A percentile compares a stretch with the other conserved stretches of the same genome.
These are phyloP conservation scores for Quiscalus mexicanus DNA, from an alignment of 2,113 vertebrate genomes.

Conservation along the genomic window DNA sequence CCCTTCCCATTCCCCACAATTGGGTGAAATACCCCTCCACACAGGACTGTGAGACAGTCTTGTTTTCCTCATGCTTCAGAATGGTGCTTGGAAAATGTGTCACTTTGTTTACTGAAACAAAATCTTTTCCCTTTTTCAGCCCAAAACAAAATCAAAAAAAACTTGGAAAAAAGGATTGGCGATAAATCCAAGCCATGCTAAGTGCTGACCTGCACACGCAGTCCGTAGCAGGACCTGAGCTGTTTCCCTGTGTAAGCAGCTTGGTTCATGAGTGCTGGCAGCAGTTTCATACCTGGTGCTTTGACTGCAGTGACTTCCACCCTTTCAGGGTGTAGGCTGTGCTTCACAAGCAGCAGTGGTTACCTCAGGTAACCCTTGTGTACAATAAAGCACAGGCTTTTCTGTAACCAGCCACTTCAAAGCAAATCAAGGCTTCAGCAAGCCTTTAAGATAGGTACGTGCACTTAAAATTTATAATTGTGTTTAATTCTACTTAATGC, in stretches of 20 bases:
- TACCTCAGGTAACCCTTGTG: not conserved
- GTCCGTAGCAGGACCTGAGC: not conserved
- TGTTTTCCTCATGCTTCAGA: not conserved
- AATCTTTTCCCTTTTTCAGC: not conserved
- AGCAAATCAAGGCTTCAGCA: not conserved
- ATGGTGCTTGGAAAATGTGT: not conserved
- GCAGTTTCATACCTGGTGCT: not conserved
- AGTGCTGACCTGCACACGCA: not conserved
- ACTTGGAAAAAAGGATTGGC: not conserved
- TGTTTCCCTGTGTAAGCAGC: not conserved
- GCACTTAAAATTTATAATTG: not conserved
- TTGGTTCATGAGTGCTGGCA: not conserved
- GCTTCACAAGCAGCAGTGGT: not conserved
- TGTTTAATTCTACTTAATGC: not conserved
- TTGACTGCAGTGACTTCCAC: not conserved
- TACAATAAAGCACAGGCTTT: not conserved
- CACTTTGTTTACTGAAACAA: not conserved
- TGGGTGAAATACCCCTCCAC: no score
- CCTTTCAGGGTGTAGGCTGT: not conserved
- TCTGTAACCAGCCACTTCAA: not conserved
- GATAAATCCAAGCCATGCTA: not conserved
- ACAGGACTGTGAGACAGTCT: not conserved
- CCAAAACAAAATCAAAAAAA: not conserved
- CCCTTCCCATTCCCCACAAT: not conserved
- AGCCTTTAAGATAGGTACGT: not conserved